A percentile compares a stretch with the other conserved stretches of the same genome.
Evolutionary conservation across 2,797 vertebrate species (phyloP).

Genomic region (Mus minutoides): DNA sequence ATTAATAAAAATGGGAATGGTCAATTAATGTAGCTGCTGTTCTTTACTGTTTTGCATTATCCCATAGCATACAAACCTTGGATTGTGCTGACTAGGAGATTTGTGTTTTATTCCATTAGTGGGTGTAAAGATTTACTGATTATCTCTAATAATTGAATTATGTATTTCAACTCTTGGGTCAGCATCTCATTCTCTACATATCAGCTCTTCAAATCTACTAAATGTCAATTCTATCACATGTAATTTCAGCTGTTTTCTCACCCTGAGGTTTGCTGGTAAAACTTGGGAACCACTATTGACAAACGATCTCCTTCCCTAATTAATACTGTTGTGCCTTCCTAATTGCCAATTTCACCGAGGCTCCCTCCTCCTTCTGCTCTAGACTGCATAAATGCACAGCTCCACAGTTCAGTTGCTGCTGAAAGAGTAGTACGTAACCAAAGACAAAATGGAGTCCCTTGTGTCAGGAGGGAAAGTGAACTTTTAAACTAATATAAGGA

Average conservation of each 20-base stretch:
- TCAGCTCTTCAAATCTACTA: constrained; percentile 34
- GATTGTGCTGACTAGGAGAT: constrained; percentile 62
- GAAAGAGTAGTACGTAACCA: too few species aligned
- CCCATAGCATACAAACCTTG: not conserved
- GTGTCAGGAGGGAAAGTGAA: too few species aligned
- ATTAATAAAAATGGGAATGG: constrained; percentile 73
- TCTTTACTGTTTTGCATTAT: constrained; percentile 54
- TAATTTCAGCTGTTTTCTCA: constrained; percentile 55
- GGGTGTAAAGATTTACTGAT: constrained; percentile 67
- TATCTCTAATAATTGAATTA: constrained; percentile 74
- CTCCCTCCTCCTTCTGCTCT: not conserved
- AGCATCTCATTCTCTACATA: constrained; percentile 35
- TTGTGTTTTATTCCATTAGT: constrained; percentile 57
- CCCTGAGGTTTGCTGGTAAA: not conserved
- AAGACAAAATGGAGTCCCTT: too few species aligned
- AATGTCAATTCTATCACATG: not conserved
- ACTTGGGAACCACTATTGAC: constrained; percentile 29
- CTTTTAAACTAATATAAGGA: too few species aligned
- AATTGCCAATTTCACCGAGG: not conserved
- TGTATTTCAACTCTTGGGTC: constrained; percentile 57
- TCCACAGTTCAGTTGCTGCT: rapidly evolving
- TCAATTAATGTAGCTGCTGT: constrained; percentile 50
- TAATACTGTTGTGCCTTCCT: not conserved
- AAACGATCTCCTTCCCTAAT: constrained; percentile 40
- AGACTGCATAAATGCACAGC: rapidly evolving